phyloP scores from a whole-genome alignment of 2,888 invertebrate species.

The Allolobophora icterica region DNA sequence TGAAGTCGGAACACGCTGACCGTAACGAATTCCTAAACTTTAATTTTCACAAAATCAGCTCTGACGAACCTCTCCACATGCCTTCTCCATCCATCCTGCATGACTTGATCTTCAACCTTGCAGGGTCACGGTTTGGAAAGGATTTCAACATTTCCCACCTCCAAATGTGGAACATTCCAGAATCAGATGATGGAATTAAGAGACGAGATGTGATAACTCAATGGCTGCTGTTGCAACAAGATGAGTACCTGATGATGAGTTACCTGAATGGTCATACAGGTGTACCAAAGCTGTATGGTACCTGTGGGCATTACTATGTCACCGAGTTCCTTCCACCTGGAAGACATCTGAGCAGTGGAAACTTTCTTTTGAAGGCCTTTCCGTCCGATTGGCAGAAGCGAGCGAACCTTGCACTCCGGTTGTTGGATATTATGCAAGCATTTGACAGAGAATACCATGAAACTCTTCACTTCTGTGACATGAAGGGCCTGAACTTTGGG shows the following conservation, averaged over 20 bases:
- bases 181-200: neutral
- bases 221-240: constrained; percentile 70
- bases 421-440: constrained; percentile 72
- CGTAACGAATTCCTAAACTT: constrained; percentile 35
- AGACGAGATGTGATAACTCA: neutral
- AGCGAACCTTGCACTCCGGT: constrained; percentile 64
- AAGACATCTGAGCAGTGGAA: constrained; percentile 45
- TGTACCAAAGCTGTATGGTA: constrained; percentile 74
- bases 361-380: constrained; percentile 19
- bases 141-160: neutral
- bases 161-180: neutral
- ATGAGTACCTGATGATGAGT: constrained; percentile 73
- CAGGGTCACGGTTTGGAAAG: neutral
- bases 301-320: constrained; percentile 75
- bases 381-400: constrained; percentile 44
- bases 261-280: constrained; percentile 72
- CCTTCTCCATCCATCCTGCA: neutral
- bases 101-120: neutral
- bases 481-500: constrained; percentile 75
- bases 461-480: constrained; percentile 75
- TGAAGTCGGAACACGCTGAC: constrained; percentile 42
- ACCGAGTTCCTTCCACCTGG: constrained; percentile 70
- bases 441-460: constrained; percentile 72
- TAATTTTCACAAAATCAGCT: neutral
- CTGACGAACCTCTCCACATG: neutral